phyloP scores from a whole-genome alignment of 1,140 invertebrate species.

The Trichonephila inaurata region DNA sequence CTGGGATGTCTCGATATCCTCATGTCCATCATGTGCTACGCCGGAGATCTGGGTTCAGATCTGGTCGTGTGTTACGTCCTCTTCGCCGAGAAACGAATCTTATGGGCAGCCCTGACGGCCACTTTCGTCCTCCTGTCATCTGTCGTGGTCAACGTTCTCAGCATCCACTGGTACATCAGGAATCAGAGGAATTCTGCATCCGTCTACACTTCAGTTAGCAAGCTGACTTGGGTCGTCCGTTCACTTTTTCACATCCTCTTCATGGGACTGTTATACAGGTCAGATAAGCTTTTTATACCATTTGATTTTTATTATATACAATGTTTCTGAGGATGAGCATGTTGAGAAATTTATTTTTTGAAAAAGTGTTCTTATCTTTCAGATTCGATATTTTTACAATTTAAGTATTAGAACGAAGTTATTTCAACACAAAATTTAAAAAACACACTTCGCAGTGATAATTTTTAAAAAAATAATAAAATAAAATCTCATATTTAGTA shows the following conservation, averaged over 20 bases:
- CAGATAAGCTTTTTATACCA: neutral
- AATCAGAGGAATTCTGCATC: conserved; percentile 70
- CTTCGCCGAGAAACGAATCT: conserved; percentile 73
- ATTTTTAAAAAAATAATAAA: no score
- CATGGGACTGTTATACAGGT: conserved; percentile 78
- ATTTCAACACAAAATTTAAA: no score
- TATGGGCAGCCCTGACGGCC: conserved; percentile 77
- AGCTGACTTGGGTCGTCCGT: conserved; percentile 72
- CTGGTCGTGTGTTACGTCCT: conserved; percentile 77
- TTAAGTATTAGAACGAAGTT: no score
- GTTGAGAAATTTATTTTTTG: no score
- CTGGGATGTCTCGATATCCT: conserved; percentile 48
- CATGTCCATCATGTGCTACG: conserved; percentile 74
- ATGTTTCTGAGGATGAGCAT: no score
- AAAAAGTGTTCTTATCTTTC: no score
- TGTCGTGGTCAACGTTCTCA: conserved; percentile 77
- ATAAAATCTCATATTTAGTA: no score
- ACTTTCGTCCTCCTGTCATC: conserved; percentile 77
- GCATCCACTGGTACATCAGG: conserved; percentile 78
- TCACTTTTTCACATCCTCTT: conserved; percentile 78
- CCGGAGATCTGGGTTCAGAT: conserved; percentile 75
- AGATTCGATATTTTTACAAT: no score
- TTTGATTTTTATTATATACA: no score
- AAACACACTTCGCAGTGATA: no score
- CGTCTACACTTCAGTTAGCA: conserved; percentile 60